Conservation (phyloP, 2,797 vertebrate species). For the Coregonus ussuriensis region DNA sequence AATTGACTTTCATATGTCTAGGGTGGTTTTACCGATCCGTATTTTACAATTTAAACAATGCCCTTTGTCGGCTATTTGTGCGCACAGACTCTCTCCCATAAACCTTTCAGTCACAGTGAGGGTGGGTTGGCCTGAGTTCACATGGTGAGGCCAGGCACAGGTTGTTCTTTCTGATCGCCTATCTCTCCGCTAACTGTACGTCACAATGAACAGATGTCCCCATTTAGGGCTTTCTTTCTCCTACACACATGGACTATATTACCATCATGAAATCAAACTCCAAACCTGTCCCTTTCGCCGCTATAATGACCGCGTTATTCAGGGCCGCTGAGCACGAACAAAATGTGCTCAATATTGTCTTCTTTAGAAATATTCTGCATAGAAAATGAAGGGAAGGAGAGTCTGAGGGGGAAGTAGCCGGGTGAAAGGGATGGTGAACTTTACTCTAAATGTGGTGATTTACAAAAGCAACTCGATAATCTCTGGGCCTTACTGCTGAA, state of each 20-base stretch:
- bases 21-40: not conserved
- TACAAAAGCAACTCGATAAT: constrained; percentile 84
- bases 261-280: constrained; percentile 94
- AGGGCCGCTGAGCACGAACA: constrained; percentile 96
- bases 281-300: constrained; percentile 94
- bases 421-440: constrained; percentile 26
- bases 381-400: constrained; percentile 66
- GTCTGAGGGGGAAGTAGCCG: constrained; percentile 23
- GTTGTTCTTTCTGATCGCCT: constrained; percentile 67
- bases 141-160: constrained; percentile 55
- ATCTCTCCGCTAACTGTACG: constrained; percentile 73
- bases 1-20: constrained; percentile 12
- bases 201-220: constrained; percentile 96
- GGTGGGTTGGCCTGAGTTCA: constrained; percentile 56
- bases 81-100: constrained; percentile 24
- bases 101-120: constrained; percentile 4
- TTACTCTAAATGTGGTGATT: constrained; percentile 82
- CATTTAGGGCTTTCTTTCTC: constrained; percentile 92
- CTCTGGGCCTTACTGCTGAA: constrained; percentile 75
- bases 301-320: constrained; percentile 99
- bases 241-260: constrained; percentile 89
- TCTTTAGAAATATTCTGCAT: constrained; percentile 87
- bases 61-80: constrained; percentile 59
- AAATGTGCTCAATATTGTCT: constrained; percentile 94
- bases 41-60: constrained; percentile 7